Evolutionary conservation across 2,113 vertebrate species (phyloP), one percentile per base, ranked within the genome.

Genomic region (Hippocampus guttulatus): DNA sequence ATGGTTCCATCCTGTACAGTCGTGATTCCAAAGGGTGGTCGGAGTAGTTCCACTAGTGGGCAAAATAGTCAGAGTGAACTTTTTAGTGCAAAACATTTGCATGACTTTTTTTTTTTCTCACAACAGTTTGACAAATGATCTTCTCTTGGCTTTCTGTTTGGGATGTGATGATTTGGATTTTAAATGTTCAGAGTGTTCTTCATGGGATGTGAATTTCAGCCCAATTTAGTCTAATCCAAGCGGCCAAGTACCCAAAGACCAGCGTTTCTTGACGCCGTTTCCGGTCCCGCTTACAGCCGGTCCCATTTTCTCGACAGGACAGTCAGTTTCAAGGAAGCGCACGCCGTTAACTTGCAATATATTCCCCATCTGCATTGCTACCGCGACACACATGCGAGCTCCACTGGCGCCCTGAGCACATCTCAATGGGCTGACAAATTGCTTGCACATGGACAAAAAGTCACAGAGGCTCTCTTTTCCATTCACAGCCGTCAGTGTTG

Each of bases 241-340:
- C 27, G 55, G 40, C 10, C 3, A 77, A 64, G 10, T 69, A 49
- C 43, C 25, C 47, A 64, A 52, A 23, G 12, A 15, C 4, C 25
- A 58, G 16, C 5, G 4, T 15, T 41, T 58, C 15, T 75, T 67
- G 11, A 14, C 47, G 16, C 21, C 38, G 64, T 72, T 73, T 64
- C 61, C 57, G 6, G 23, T 23, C 11, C 10, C 25, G 55, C 55
- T 57, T 69, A 40, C 51, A 62, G 68, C 25, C 14, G 10, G 61
- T 64, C 58, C 67, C 57, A 21, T 70, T 80, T 68, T n/a, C 62
- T 77, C 69, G 9, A 65, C 67, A 69, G 38, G 58, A 65, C 16
- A 62, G 73, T 83, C 72, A 72, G 64, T 80, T 79, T 49, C 70
- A 75, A 70, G 75, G 82, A 87, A 88, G 80, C 82, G 83, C 75